Evolutionary conservation across 2,888 invertebrate genomes (phyloP).

Genomic region (Synergus umbraculus): DNA sequence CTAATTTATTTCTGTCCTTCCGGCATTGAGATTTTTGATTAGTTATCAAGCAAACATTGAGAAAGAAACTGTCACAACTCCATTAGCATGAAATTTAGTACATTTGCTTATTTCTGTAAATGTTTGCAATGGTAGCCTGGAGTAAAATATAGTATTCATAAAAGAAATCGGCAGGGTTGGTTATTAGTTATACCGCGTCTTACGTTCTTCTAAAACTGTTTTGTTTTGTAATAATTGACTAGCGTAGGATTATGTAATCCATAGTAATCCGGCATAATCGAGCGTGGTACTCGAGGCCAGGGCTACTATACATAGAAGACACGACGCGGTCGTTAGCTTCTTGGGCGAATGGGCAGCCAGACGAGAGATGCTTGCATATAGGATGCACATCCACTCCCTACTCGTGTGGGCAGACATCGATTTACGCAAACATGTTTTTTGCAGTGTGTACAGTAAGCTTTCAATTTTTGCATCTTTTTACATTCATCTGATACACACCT

Average conservation of each 20-base stretch:
- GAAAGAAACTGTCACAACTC: too few relatives aligned
- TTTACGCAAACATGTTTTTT: constrained; percentile 38
- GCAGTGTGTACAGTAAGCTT: neutral
- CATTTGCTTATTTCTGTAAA: too few relatives aligned
- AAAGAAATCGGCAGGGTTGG: neutral
- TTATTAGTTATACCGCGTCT: neutral
- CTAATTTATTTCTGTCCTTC: neutral
- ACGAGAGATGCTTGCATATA: constrained; percentile 19
- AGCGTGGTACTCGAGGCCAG: constrained; percentile 50
- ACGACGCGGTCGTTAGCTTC: constrained; percentile 40
- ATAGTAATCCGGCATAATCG: constrained; percentile 50
- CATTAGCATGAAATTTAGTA: too few relatives aligned
- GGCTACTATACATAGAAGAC: constrained; percentile 45
- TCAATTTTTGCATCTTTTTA: neutral
- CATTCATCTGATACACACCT: constrained; percentile 9
- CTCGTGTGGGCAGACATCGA: constrained; percentile 37
- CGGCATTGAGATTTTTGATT: neutral
- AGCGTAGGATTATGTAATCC: constrained; percentile 46
- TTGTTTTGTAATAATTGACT: constrained; percentile 44
- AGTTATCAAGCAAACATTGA: too few relatives aligned
- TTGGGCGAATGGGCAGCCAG: constrained; percentile 31
- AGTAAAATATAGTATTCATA: neutral
- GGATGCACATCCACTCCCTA: constrained; percentile 22
- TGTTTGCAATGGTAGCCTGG: too few relatives aligned
- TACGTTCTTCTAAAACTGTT: constrained; percentile 21